These are phyloP conservation scores for Trichoplusia ni DNA, from an alignment of 1,140 invertebrate genomes.

Conservation along the genomic window DNA sequence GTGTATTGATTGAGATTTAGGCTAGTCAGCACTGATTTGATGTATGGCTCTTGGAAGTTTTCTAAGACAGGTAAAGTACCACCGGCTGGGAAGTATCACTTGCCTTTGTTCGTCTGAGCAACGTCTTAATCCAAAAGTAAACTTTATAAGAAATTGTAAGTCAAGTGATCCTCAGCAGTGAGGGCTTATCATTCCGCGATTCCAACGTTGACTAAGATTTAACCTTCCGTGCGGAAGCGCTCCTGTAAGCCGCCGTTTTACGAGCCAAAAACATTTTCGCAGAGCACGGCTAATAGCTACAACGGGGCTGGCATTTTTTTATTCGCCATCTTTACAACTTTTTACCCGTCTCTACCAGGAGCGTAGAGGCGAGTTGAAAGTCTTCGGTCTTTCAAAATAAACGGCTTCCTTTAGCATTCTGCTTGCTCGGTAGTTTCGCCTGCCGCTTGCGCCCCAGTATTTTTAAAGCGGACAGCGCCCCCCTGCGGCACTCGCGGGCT, in stretches of 20 bases:
- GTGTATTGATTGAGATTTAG: constrained; percentile 25
- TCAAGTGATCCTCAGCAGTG: neutral
- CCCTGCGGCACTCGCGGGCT: constrained; percentile 63
- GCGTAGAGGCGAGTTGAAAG: constrained; percentile 56
- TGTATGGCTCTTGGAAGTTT: neutral
- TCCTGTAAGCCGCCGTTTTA: constrained; percentile 41
- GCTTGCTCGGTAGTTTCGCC: constrained; percentile 70
- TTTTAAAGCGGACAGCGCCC: constrained; percentile 79
- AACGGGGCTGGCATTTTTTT: constrained; percentile 48
- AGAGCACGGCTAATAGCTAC: constrained; percentile 57
- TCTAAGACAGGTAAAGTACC: neutral
- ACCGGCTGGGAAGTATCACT: neutral
- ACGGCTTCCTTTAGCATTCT: constrained; percentile 75
- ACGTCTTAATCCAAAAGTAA: too few relatives aligned
- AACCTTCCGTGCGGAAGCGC: constrained; percentile 41
- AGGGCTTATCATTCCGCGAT: constrained; percentile 11
- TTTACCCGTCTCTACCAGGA: constrained; percentile 62
- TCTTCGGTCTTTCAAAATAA: constrained; percentile 77
- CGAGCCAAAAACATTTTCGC: constrained; percentile 54
- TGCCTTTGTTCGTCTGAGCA: too few relatives aligned
- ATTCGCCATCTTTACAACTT: constrained; percentile 63
- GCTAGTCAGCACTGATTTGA: constrained; percentile 2
- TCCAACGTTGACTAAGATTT: constrained; percentile 30
- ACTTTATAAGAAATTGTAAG: neutral
- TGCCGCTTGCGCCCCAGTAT: constrained; percentile 65